Conservation (phyloP, 2,888 invertebrate genomes). For the Serrognathus titanus region DNA sequence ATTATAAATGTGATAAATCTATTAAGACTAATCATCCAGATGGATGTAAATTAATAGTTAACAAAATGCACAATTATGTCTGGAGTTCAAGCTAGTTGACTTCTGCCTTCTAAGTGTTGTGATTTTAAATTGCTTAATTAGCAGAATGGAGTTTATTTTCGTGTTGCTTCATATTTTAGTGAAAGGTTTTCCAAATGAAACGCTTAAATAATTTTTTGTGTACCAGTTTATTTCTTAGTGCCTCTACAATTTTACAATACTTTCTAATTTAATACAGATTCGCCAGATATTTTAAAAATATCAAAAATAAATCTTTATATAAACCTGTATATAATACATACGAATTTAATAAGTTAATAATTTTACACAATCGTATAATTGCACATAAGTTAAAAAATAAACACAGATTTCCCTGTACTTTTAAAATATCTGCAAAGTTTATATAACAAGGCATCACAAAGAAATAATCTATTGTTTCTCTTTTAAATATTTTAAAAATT, state of each 20-base stretch:
- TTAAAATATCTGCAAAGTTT: constrained; percentile 19
- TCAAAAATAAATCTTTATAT: constrained; percentile 11
- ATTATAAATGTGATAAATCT: too few relatives aligned
- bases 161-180: too few relatives aligned
- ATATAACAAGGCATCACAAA: constrained; percentile 27
- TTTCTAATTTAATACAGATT: constrained; percentile 23
- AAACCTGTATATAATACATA: not conserved
- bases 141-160: too few relatives aligned
- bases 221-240: constrained; percentile 30
- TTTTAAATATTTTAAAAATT: constrained; percentile 9
- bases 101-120: too few relatives aligned
- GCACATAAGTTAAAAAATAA: constrained; percentile 4
- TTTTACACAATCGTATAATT: constrained; percentile 2
- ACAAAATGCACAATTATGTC: too few relatives aligned
- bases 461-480: constrained; percentile 17
- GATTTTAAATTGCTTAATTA: too few relatives aligned
- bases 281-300: constrained; percentile 23
- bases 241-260: constrained; percentile 29
- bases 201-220: constrained; percentile 10
- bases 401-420: constrained; percentile 7
- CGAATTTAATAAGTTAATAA: not conserved
- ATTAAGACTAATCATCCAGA: too few relatives aligned
- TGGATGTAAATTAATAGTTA: too few relatives aligned
- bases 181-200: too few relatives aligned
- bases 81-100: too few relatives aligned